A percentile compares a stretch with the other conserved stretches of the same genome.
phyloP scores from a whole-genome alignment of 1,140 invertebrate genomes.

The Pectinophora gossypiella region DNA sequence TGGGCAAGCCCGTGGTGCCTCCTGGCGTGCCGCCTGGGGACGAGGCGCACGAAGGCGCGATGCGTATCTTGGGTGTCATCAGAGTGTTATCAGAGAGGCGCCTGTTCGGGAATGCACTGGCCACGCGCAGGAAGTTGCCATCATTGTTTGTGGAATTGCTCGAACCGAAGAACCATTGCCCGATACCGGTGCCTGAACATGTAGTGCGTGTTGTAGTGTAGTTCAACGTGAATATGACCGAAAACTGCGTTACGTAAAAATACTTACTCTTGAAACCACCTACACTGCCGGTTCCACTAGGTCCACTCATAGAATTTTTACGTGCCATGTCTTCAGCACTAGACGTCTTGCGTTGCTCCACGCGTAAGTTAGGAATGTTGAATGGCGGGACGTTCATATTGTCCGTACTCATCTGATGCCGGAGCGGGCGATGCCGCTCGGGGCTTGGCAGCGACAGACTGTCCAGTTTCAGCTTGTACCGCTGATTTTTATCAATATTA shows the following conservation, averaged over 20 bases:
- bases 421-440: constrained; percentile 83
- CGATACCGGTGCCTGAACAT: constrained; percentile 67
- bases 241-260: background rate
- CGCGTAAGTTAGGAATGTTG: constrained; percentile 89
- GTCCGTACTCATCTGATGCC: constrained; percentile 90
- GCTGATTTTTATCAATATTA: constrained; percentile 91
- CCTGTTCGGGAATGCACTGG: constrained; percentile 87
- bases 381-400: constrained; percentile 90
- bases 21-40: constrained; percentile 90
- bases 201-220: no score
- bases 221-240: no score
- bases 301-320: constrained; percentile 82
- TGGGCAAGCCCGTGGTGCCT: constrained; percentile 82
- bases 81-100: constrained; percentile 93
- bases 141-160: constrained; percentile 73
- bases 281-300: constrained; percentile 23
- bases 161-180: constrained; percentile 79
- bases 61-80: constrained; percentile 91
- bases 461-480: constrained; percentile 89
- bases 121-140: constrained; percentile 90
- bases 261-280: constrained; percentile 45
- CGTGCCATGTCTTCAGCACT: constrained; percentile 92
- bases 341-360: constrained; percentile 90
- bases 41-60: constrained; percentile 89
- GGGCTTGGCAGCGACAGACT: constrained; percentile 85